These are phyloP conservation scores for Volucella inanis DNA, from an alignment of 2,888 invertebrate genomes.

Conservation along the genomic window DNA sequence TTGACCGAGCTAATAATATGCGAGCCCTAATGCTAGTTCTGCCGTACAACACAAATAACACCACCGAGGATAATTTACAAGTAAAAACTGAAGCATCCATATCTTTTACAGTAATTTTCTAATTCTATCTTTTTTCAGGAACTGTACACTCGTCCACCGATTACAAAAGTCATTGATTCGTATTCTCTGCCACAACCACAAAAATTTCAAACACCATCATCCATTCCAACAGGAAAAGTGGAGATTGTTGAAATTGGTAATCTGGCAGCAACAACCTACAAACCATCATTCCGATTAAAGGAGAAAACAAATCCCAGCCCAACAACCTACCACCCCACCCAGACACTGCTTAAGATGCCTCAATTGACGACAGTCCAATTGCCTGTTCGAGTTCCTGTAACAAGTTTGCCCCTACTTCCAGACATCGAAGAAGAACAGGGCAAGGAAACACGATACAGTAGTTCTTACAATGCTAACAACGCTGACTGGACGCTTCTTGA, in stretches of 20 bases:
- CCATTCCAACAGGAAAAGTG: conserved; percentile 77
- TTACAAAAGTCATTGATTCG: conserved; percentile 81
- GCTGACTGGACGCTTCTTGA: conserved; percentile 77
- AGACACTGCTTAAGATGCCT: conserved; percentile 11
- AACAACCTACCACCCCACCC: conserved; percentile 77
- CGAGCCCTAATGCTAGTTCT: conserved; percentile 82
- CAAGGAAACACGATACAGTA: conserved; percentile 80
- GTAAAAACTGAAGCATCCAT: conserved; percentile 64
- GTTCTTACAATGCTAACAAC: conserved; percentile 83
- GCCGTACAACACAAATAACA: conserved; percentile 82
- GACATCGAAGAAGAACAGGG: conserved; percentile 61
- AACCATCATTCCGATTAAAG: conserved; percentile 81
- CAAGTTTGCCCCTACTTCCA: conserved; percentile 56
- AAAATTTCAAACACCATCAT: conserved; percentile 79
- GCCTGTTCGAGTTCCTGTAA: conserved; percentile 28
- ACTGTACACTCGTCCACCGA: conserved; percentile 82
- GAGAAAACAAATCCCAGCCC: conserved; percentile 54
- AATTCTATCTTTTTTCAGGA: conserved; percentile 76
- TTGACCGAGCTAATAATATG: conserved; percentile 82
- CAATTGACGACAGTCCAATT: conserved; percentile 79
- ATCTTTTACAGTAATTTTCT: neutral
- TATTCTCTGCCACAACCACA: conserved; percentile 80
- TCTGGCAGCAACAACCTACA: conserved; percentile 83
- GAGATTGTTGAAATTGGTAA: conserved; percentile 79
- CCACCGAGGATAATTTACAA: conserved; percentile 81